phyloP scores from a whole-genome alignment of 2,888 invertebrate species.

The Drosophila helvetica region DNA sequence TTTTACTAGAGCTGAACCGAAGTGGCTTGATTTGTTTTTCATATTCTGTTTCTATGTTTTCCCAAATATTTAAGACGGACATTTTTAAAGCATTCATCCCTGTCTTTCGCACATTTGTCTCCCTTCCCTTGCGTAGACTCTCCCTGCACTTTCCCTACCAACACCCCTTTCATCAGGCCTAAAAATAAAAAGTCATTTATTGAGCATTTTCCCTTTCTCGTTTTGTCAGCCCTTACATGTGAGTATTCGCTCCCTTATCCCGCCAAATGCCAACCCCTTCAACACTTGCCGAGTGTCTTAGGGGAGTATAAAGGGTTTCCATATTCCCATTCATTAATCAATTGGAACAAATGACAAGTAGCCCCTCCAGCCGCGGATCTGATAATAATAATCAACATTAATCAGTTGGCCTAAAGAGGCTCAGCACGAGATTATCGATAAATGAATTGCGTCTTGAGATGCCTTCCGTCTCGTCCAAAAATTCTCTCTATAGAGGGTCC shows the following conservation, averaged over 20 bases:
- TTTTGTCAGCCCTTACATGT: constrained; percentile 1
- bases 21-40: too few relatives aligned
- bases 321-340: constrained; percentile 33
- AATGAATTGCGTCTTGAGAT: constrained; percentile 54
- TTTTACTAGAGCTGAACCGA: too few relatives aligned
- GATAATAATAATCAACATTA: constrained; percentile 71
- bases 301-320: background rate
- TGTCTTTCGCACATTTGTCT: background rate
- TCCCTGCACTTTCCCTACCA: background rate
- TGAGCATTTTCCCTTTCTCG: constrained; percentile 24
- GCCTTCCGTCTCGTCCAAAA: constrained; percentile 15
- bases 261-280: constrained; percentile 8
- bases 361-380: constrained; percentile 21
- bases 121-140: background rate
- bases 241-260: background rate
- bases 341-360: constrained; percentile 60
- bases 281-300: constrained; percentile 3
- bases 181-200: constrained; percentile 38
- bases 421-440: constrained; percentile 66
- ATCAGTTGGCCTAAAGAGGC: constrained; percentile 62
- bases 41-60: too few relatives aligned
- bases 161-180: constrained; percentile 3
- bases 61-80: too few relatives aligned
- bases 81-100: constrained; percentile 1
- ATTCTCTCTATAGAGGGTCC: background rate